Conservation (phyloP, 2,888 invertebrate species). For the Phasia obesa region DNA sequence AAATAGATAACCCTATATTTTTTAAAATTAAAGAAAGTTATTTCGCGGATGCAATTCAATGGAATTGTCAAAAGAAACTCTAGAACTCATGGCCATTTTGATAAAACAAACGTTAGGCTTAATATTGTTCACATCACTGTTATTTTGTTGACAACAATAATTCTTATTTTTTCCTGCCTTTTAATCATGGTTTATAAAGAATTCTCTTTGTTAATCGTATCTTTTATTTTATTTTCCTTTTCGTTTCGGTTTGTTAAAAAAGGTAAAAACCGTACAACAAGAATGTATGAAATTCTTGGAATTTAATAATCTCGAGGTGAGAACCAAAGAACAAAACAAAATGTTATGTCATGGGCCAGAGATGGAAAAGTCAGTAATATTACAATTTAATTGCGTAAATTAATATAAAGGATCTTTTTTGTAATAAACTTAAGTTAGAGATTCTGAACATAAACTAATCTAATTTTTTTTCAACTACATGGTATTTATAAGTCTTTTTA, state of each 20-base stretch:
- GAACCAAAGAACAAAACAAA: slow-evolving; percentile 39
- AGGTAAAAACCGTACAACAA: slow-evolving; percentile 20
- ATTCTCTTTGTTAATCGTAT: slow-evolving; percentile 44
- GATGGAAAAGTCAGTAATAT: background rate
- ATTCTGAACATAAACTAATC: no score
- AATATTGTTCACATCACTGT: slow-evolving; percentile 3
- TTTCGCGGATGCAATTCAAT: no score
- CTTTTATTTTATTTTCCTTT: slow-evolving; percentile 27
- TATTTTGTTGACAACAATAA: slow-evolving; percentile 17
- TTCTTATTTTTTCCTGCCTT: slow-evolving; percentile 18
- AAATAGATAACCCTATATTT: no score
- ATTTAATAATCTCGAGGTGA: slow-evolving; percentile 64
- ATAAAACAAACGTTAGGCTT: background rate
- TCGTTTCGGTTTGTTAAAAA: slow-evolving; percentile 11
- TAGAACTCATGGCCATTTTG: no score
- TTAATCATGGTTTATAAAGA: slow-evolving; percentile 3
- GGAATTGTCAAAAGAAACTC: no score
- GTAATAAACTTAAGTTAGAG: no score
- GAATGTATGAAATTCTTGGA: slow-evolving; percentile 62
- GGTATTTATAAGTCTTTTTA: no score
- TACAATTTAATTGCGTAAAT: no score
- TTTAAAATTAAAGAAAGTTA: no score
- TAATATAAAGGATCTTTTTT: no score
- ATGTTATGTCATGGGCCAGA: slow-evolving; percentile 43
- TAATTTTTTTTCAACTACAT: no score